These are phyloP conservation scores for Uloborus plumipes DNA, from an alignment of 2,888 invertebrate species.

Conservation along the genomic window DNA sequence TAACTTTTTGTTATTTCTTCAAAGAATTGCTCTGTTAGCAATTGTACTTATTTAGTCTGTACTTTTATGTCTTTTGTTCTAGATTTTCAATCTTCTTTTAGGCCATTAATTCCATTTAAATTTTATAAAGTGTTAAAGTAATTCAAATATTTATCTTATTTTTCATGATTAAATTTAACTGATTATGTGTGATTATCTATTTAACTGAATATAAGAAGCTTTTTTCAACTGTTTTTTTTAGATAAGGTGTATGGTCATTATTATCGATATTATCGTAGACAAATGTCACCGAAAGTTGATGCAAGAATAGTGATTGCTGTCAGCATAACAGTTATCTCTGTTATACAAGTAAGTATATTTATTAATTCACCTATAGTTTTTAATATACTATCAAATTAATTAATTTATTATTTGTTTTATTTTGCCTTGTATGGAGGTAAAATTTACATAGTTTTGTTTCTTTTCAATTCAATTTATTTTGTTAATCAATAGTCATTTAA, in stretches of 20 bases:
- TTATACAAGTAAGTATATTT: slow-evolving; percentile 79
- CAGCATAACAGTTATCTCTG: slow-evolving; percentile 86
- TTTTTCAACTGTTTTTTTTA: slow-evolving; percentile 55
- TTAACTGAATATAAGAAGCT: not conserved
- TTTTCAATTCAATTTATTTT: not conserved
- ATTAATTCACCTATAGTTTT: not conserved
- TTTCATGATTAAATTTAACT: no score
- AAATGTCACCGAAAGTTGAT: slow-evolving; percentile 92
- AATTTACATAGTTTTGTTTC: not conserved
- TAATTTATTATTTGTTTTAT: not conserved
- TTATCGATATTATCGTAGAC: slow-evolving; percentile 88
- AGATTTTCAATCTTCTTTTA: no score
- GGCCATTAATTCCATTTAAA: no score
- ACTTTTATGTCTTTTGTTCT: no score
- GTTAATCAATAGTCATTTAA: not conserved
- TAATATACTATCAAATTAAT: no score
- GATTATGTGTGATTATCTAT: not conserved
- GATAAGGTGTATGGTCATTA: slow-evolving; percentile 91
- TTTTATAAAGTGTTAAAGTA: no score
- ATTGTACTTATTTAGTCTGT: no score
- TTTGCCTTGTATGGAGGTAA: not conserved
- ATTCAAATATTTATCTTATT: not conserved
- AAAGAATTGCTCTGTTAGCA: no score
- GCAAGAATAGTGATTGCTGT: slow-evolving; percentile 88
- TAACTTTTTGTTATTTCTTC: no score